Evolutionary conservation across 2,888 invertebrate genomes (phyloP).

Genomic region (Agrotis ipsilon): DNA sequence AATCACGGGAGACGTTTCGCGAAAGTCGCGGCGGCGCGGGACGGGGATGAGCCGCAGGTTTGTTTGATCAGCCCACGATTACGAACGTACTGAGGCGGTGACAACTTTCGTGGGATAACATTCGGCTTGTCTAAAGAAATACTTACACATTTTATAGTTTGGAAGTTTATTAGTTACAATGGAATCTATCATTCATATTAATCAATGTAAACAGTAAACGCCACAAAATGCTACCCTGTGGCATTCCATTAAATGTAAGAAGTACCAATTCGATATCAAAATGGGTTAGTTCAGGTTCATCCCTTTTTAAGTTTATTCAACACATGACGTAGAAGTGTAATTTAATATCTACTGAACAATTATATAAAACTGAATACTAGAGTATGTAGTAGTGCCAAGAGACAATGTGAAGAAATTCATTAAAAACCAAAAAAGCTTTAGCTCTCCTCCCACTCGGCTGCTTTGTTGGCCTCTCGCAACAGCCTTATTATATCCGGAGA

Average conservation of each 20-base stretch:
- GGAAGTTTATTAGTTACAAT: neutral
- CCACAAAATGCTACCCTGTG: slow-evolving; percentile 2
- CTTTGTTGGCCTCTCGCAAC: slow-evolving; percentile 36
- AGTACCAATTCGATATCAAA: neutral
- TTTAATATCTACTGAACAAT: slow-evolving; percentile 3
- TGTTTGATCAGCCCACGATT: slow-evolving; percentile 86
- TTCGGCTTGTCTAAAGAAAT: slow-evolving; percentile 50
- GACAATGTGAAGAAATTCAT: slow-evolving; percentile 28
- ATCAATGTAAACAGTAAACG: neutral
- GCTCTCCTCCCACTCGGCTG: slow-evolving; percentile 13
- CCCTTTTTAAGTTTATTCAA: neutral
- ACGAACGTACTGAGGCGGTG: slow-evolving; percentile 71
- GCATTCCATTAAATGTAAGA: neutral
- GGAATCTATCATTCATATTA: slow-evolving; percentile 7
- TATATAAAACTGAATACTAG: neutral
- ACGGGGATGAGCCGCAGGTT: slow-evolving; percentile 71
- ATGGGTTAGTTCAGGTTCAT: neutral
- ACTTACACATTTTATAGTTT: slow-evolving; percentile 28
- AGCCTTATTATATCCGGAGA: slow-evolving; percentile 28
- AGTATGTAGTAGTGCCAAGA: slow-evolving; percentile 17
- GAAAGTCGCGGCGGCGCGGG: slow-evolving; percentile 72
- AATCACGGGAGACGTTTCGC: slow-evolving; percentile 87
- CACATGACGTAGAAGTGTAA: neutral
- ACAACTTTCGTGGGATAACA: slow-evolving; percentile 74
- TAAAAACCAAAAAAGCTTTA: slow-evolving; percentile 15